Base-by-base conservation (phyloP, 2,888 invertebrate genomes). In the Octodonta nipae region DNA sequence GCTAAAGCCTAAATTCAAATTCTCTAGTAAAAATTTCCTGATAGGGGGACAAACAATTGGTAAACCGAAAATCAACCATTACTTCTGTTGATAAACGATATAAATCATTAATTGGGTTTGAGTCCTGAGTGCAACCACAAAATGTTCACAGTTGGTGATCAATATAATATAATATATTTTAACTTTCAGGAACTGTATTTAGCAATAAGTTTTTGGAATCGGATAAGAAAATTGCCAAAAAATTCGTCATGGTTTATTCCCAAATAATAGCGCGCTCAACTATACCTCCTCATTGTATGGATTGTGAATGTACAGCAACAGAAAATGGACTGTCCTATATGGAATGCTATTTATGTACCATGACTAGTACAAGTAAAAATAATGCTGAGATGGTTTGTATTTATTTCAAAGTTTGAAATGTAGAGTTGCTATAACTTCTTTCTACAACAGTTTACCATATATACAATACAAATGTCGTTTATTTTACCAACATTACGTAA, bases 241-340 rank as follows among this genome's bases (percentile, higher is more conserved):
- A 75, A 41, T 71, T 79, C 41, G 66, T 71, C 4, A 70, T 65
- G 13, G 77, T 79, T 3, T 78, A 81, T 46, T 69, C 74, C 1
- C 74, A 76, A 45, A 65, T 79, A 26, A 64, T 80, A 2, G 76
- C 75, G 1, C 54, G 65, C 35, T 70, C 73, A n/a, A 77, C 78
- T 1, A 47, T 55, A 12, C 73, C 77, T 2, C 65, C 63, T 31
- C 47, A 58, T 5, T 78, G 75, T 43, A 75, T 79, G 48, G 67
- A 67, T 15, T 81, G 80, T 53, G 79, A 80, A 49, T 81, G 80
- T 46, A 70, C 73, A 2, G 71, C 75, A 2, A 70, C 74, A 45
- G 70, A 75, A 39, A 68, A 71, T 24, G 78, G 78, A 1, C 64
- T 75, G 12, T 70, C 77, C 3, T 73, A 67, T 53, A 68, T 77